Percentiles rank a stretch among this genome's conserved stretches.
These are phyloP conservation scores for Meloidogyne floridensis DNA, from an alignment of 1,140 invertebrate species.

Conservation along the genomic window DNA sequence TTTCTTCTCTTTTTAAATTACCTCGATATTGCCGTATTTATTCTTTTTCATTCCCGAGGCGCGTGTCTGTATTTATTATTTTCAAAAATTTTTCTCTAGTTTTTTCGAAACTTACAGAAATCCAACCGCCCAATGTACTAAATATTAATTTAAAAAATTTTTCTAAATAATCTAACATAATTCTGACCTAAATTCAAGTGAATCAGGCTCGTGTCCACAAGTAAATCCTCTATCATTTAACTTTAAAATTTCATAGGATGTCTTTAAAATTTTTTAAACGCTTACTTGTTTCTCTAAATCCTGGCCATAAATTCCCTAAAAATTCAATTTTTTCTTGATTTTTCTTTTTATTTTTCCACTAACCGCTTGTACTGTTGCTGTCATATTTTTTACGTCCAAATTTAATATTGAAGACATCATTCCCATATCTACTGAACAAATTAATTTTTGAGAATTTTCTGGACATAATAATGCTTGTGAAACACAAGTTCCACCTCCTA, in stretches of 20 bases:
- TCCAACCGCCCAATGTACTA: conserved; percentile 83
- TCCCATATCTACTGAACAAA: conserved; percentile 87
- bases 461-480: conserved; percentile 87
- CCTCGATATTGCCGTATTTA: conserved; percentile 86
- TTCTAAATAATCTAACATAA: conserved; percentile 89
- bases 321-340: background rate
- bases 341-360: background rate
- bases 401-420: conserved; percentile 92
- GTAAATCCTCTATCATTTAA: conserved; percentile 68
- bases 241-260: conserved; percentile 43
- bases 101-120: conserved; percentile 71
- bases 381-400: conserved; percentile 85
- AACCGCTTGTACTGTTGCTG: conserved; percentile 71
- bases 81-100: background rate
- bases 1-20: background rate
- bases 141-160: background rate
- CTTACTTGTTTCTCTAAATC: conserved; percentile 70
- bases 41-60: conserved; percentile 99
- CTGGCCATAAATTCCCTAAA: conserved; percentile 80
- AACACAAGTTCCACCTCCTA: conserved; percentile 91
- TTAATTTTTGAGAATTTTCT: conserved; percentile 77
- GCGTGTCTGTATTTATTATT: conserved; percentile 71
- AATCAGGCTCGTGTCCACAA: conserved; percentile 87
- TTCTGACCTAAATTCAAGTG: conserved; percentile 89
- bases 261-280: background rate